Base-by-base conservation (phyloP, 2,888 invertebrate species). In the Cryptophagus acutangulus region DNA sequence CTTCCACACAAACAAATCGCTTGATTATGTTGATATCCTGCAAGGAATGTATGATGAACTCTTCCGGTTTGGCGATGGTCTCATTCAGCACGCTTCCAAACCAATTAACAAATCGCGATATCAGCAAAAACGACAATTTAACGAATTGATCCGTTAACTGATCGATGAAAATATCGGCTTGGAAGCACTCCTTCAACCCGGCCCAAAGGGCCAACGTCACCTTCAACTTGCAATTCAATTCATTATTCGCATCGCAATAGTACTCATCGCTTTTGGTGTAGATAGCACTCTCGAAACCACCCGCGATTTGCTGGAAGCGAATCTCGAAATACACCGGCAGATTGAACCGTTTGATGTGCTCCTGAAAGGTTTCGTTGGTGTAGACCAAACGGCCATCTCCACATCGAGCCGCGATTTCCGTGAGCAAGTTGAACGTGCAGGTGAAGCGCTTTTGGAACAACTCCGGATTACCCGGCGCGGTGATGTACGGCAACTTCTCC, bases 261-360 rank as follows among this genome's bases (percentile, higher is more conserved):
- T 53, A 48, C 33, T 55, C 47, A 12, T 48, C 46, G n/a, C 46
- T 33, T 3, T 55, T 43, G 33, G 58, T 54, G 9, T 54, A 41
- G 17, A 73, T 63, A 31, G 71, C 64, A 31, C 62, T 66, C 63
- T 79, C 79, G 48, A 79, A 69, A 26, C 68, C 71, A 52, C 86
- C 85, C 38, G 89, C 91, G 62, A 95, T 88, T 72, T 93, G 90
- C 74, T 94, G 94, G 72, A 92, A 94, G 51, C 92, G 78, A 52
- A 92, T 88, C 72, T 95, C 94, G 67, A 91, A 95, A 70, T 96
- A 96, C n/a, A 96, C 93, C 8, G 92, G 88, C 36, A 95, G 74
- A 70, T 94, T 95, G 88, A 94, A 96, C 54, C 88, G 82, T 49
- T 81, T 81, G 52, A 67, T 55, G 42, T 89, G 78, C 62, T 92